Percentiles rank a stretch among this genome's conserved stretches.
Evolutionary conservation across 1,140 invertebrate species (phyloP).

Genomic region (Adelges cooleyi): DNA sequence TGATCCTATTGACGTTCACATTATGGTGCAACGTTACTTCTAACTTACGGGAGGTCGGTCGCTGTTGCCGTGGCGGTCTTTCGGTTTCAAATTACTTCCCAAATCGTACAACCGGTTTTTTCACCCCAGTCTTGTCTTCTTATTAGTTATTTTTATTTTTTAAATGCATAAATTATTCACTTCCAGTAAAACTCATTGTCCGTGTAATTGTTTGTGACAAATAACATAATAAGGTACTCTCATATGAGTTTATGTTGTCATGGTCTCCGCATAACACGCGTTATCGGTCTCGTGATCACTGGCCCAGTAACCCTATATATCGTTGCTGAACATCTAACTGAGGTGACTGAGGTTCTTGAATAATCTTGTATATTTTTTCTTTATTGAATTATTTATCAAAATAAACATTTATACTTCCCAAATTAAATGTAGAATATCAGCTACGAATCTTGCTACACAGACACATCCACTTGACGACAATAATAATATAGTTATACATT

Average conservation of each 20-base stretch:
- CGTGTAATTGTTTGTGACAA: conserved; percentile 17
- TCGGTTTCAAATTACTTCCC: conserved; percentile 14
- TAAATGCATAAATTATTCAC: neutral
- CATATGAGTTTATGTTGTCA: no score
- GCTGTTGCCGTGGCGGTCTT: neutral
- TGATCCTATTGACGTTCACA: conserved; percentile 19
- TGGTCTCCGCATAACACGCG: neutral
- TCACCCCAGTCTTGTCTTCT: neutral
- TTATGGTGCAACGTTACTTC: conserved; percentile 21
- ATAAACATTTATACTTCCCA: no score
- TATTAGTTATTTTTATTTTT: neutral
- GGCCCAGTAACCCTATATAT: no score
- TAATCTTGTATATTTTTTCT: neutral
- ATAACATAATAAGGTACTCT: neutral
- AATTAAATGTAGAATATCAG: no score
- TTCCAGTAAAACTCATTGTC: neutral
- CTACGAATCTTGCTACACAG: no score
- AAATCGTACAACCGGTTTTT: conserved; percentile 13
- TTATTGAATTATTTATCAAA: no score
- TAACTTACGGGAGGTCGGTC: conserved; percentile 1
- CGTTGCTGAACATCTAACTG: no score
- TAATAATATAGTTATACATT: no score
- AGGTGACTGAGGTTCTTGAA: no score
- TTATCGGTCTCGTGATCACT: neutral
- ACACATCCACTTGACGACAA: no score